Base-by-base conservation (phyloP, 23 tunicate genomes). In the Diplosoma virens region DNA sequence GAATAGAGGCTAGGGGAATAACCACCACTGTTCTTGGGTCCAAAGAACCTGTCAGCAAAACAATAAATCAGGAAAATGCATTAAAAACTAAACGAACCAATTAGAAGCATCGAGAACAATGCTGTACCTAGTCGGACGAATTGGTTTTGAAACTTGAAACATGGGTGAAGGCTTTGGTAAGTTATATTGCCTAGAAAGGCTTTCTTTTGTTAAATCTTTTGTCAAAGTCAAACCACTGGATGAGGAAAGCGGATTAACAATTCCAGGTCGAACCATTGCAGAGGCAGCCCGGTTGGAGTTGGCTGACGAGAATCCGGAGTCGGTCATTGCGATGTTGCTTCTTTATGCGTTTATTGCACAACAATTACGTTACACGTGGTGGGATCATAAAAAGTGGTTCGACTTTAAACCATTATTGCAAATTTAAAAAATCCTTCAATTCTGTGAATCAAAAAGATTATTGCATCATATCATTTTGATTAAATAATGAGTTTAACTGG, bases 271-370 rank as follows among this genome's bases (percentile, higher is more conserved):
- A 2, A 87, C 46, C 6, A 81, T 70, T 16, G 96, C 78, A 6
- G 96, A 70, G 1, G 84, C 67, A 20, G 96, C 77, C 6, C 96
- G 83, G 32, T 89, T 79, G 33, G 96, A 89, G 23, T 88, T 84
- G 23, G 96, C 96, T 4, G 96, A 89, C 33, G 96, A 89, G 64
- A 89, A 89, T 26, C 96, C 96, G 29, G 96, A 89, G 37, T 89
- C 96, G 1, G 96, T 89, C 96, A 89, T 89, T 7, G 5, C 18
- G 64, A 11, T 56, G 21, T 41, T 41, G 50, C 14, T 41, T 14
- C 9, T 41, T 41, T 14, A 41, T 41, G 9, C 14, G 50, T n/a
- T n/a, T n/a, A n/a, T n/a, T n/a, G n/a, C n/a, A n/a, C n/a, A n/a
- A n/a, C n/a, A n/a, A n/a, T n/a, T n/a, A n/a, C n/a, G n/a, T n/a